phyloP scores from a whole-genome alignment of 1,140 invertebrate species.

The Hestina assimilis region DNA sequence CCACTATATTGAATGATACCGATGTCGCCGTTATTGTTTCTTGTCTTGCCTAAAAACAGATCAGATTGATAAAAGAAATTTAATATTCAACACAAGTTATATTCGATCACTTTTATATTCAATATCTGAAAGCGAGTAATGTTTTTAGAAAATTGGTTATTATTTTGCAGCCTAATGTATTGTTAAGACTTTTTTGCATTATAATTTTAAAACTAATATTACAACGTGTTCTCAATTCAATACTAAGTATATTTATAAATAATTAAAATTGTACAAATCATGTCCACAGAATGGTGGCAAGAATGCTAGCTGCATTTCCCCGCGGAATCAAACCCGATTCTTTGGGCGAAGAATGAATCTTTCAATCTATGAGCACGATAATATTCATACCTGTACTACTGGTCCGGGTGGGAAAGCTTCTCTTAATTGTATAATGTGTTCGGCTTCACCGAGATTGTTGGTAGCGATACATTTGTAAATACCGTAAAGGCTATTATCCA shows the following conservation, averaged over 20 bases:
- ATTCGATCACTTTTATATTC: not conserved
- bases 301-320: too few relatives aligned
- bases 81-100: not conserved
- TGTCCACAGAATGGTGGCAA: too few relatives aligned
- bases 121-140: not conserved
- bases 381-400: conserved; percentile 62
- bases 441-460: conserved; percentile 85
- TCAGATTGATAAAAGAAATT: conserved; percentile 38
- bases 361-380: too few relatives aligned
- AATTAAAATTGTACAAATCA: too few relatives aligned
- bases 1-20: conserved; percentile 86
- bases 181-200: too few relatives aligned
- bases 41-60: conserved; percentile 79
- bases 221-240: not conserved
- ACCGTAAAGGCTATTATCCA: conserved; percentile 83
- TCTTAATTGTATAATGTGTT: conserved; percentile 84
- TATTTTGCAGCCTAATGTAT: too few relatives aligned
- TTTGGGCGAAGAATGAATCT: too few relatives aligned
- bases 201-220: too few relatives aligned
- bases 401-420: conserved; percentile 80
- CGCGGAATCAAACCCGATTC: too few relatives aligned
- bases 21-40: conserved; percentile 89
- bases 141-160: not conserved
- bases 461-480: conserved; percentile 90
- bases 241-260: not conserved